A percentile compares a stretch with the other conserved stretches of the same genome.
Evolutionary conservation across 2,113 vertebrate genomes (phyloP).

Genomic region (Fulica atra): DNA sequence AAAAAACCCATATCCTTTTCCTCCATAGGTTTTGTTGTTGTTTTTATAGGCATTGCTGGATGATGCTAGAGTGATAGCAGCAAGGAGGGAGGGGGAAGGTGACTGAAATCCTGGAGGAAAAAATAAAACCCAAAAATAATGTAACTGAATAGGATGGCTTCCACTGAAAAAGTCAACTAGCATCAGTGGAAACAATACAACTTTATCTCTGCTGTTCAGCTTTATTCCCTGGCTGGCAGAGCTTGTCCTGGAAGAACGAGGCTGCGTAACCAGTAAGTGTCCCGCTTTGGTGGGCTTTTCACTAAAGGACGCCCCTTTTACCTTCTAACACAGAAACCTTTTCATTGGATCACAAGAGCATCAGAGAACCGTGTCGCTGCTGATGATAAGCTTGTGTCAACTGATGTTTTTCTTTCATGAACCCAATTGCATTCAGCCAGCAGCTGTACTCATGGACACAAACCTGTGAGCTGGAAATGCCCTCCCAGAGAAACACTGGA

Average conservation of each 20-base stretch:
- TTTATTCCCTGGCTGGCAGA: not conserved
- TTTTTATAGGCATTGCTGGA: not conserved
- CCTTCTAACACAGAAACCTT: not conserved
- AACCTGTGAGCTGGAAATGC: not conserved
- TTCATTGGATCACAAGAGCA: not conserved
- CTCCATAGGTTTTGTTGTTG: not conserved
- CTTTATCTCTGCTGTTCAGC: constrained; percentile 15
- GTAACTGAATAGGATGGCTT: not conserved
- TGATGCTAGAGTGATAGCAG: not conserved
- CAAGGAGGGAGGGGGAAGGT: not conserved
- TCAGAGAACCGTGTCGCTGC: not conserved
- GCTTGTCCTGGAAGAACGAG: not conserved
- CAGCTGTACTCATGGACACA: not conserved
- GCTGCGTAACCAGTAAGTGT: not conserved
- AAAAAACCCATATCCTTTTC: not conserved
- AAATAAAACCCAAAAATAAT: not conserved
- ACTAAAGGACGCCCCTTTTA: not conserved
- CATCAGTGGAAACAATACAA: not conserved
- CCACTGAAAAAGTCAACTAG: not conserved
- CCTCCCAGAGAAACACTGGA: not conserved
- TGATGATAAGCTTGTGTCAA: not conserved
- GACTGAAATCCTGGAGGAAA: not conserved
- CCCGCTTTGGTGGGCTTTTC: not conserved
- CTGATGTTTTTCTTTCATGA: not conserved
- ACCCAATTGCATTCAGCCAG: not conserved